These are phyloP conservation scores for Idaea straminata DNA, from an alignment of 2,888 invertebrate genomes.

Conservation along the genomic window DNA sequence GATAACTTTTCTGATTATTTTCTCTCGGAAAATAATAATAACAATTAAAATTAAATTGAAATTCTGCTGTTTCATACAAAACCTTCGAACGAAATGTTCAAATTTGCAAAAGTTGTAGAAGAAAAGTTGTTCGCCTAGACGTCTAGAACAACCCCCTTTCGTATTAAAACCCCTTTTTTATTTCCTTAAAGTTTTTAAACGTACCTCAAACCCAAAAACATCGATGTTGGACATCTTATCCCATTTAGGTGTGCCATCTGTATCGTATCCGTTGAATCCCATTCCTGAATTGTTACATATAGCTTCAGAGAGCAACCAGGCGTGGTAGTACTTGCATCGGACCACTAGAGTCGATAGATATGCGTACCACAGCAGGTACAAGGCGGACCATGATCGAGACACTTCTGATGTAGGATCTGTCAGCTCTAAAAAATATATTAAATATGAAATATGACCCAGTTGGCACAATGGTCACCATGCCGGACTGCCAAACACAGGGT, in stretches of 20 bases:
- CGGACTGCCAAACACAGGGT: no score
- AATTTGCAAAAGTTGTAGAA: no score
- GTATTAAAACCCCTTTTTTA: no score
- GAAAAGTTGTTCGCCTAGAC: no score
- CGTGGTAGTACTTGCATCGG: conserved; percentile 97
- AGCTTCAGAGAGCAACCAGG: conserved; percentile 97
- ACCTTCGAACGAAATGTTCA: no score
- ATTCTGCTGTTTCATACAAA: no score
- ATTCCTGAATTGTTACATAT: conserved; percentile 97
- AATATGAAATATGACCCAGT: background rate
- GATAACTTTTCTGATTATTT: no score
- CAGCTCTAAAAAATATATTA: conserved; percentile 27
- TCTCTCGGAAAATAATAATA: no score
- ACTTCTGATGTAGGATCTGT: conserved; percentile 70
- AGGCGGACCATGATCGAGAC: conserved; percentile 70
- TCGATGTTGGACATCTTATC: conserved; percentile 96
- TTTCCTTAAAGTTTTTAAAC: conserved; percentile 4
- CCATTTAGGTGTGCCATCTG: conserved; percentile 90
- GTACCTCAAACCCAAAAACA: conserved; percentile 92
- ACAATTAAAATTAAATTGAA: no score
- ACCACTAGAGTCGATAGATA: conserved; percentile 90
- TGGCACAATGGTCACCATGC: no score
- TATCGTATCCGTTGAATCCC: conserved; percentile 91
- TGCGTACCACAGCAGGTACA: conserved; percentile 81
- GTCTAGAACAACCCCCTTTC: no score